Conservation (phyloP, 2,113 vertebrate species). For the Megaptera novaeangliae region DNA sequence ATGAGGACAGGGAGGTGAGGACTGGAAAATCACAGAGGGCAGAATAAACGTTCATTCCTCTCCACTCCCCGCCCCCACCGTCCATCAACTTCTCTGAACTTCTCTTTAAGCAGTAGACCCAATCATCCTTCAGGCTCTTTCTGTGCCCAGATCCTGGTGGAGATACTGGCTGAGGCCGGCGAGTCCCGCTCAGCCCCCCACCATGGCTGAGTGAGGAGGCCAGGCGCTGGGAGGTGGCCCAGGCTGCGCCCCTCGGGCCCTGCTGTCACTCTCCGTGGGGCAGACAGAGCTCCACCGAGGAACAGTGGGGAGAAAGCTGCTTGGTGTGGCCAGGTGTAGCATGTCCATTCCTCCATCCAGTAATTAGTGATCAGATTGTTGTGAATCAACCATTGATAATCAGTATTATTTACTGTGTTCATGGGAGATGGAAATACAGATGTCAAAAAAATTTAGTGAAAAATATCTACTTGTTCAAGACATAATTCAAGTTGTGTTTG, state of each 20-base stretch:
- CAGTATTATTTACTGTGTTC: neutral
- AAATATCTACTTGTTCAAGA: neutral
- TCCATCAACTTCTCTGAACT: neutral
- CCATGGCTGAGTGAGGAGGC: rapidly evolving
- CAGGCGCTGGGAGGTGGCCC: neutral
- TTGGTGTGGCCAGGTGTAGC: neutral
- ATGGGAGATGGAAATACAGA: neutral
- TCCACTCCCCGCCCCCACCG: neutral
- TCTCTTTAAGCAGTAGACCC: neutral
- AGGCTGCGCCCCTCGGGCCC: neutral
- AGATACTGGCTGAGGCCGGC: too few species aligned
- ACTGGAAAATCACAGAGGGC: neutral
- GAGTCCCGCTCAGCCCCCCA: rapidly evolving
- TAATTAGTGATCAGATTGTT: neutral
- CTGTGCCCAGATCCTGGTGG: neutral
- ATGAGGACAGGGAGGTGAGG: neutral
- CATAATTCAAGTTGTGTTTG: neutral
- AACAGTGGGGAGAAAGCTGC: too few species aligned
- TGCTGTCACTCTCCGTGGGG: neutral
- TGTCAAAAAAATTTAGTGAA: neutral
- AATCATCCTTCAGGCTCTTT: neutral
- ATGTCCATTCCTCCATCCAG: neutral
- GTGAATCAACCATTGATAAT: neutral
- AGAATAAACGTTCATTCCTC: neutral
- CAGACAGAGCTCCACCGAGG: neutral